Base-by-base conservation (phyloP, 1,140 invertebrate species). In the Gerris buenoi region DNA sequence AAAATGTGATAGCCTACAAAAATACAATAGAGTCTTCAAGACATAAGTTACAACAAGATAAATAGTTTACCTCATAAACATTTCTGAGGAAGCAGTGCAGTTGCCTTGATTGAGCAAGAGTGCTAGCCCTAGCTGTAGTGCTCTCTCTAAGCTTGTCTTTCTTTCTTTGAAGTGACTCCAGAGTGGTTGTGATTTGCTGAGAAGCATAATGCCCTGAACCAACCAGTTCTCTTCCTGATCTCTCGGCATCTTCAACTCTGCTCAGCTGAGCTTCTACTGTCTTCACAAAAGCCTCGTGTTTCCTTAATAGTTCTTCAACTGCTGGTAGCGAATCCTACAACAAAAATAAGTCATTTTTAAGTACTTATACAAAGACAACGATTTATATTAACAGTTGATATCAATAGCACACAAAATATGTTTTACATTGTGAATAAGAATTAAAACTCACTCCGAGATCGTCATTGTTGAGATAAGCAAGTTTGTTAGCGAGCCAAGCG, bases 381-480 rank as follows among this genome's bases (percentile, higher is more conserved):
- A n/a, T n/a, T n/a, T n/a, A n/a, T n/a, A n/a, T n/a, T n/a, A n/a
- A n/a, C n/a, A n/a, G n/a, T n/a, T n/a, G n/a, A n/a, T n/a, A n/a
- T n/a, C n/a, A n/a, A n/a, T n/a, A n/a, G n/a, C n/a, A n/a, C n/a
- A n/a, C n/a, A n/a, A n/a, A n/a, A n/a, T n/a, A n/a, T n/a, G n/a
- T n/a, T n/a, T n/a, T n/a, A n/a, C n/a, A n/a, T n/a, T n/a, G n/a
- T n/a, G n/a, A n/a, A n/a, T n/a, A n/a, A n/a, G n/a, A n/a, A n/a
- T n/a, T n/a, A n/a, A n/a, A 1, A 74, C 74, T 73, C 70, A 81
- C 91, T 0, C 93, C 93, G 29, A 95, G 80, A 77, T 95, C 93
- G 68, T 95, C 90, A 73, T 95, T 94, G 75, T 93, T 94, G 0
- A 96, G 82, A 77, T 95, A 93, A 0, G 93, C 92, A 78, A 96